Conservation (phyloP, 2,888 invertebrate genomes). For the Rhimphoctona megacephalus region DNA sequence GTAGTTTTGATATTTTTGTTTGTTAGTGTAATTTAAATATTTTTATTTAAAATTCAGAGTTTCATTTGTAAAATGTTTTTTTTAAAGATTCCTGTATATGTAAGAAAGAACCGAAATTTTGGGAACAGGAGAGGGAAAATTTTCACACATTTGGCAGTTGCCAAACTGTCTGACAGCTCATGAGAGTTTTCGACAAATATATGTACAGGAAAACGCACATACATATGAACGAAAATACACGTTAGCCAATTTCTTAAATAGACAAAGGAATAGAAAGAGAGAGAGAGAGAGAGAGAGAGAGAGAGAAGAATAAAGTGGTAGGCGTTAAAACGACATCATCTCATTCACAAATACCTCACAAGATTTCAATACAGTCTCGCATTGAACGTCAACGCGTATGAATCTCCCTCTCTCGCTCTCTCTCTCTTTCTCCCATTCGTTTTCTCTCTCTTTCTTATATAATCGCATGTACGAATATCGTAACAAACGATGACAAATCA, state of each 20-base stretch:
- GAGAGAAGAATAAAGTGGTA: slow-evolving; percentile 9
- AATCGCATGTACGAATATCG: slow-evolving; percentile 37
- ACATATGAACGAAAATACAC: slow-evolving; percentile 1
- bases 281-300: background rate
- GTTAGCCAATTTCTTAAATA: slow-evolving; percentile 46
- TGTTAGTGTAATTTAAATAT: background rate
- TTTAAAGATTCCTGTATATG: background rate
- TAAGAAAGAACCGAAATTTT: slow-evolving; percentile 12
- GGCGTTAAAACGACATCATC: slow-evolving; percentile 65
- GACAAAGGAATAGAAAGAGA: slow-evolving; percentile 39
- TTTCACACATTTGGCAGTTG: slow-evolving; percentile 55
- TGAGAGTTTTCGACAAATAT: background rate
- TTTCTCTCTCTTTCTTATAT: slow-evolving; percentile 17
- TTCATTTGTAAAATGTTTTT: background rate
- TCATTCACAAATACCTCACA: slow-evolving; percentile 65
- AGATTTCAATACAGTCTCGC: slow-evolving; percentile 29
- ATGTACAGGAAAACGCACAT: background rate
- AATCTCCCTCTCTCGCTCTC: slow-evolving; percentile 16
- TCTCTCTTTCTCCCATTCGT: background rate
- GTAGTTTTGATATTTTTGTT: background rate
- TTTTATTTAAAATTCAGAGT: background rate
- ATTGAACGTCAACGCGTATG: slow-evolving; percentile 11
- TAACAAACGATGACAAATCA: slow-evolving; percentile 38
- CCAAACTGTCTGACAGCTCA: slow-evolving; percentile 70
- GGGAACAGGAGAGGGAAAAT: slow-evolving; percentile 17